Conservation (phyloP, 2,113 vertebrate species). For the Ophiodon elongatus region DNA sequence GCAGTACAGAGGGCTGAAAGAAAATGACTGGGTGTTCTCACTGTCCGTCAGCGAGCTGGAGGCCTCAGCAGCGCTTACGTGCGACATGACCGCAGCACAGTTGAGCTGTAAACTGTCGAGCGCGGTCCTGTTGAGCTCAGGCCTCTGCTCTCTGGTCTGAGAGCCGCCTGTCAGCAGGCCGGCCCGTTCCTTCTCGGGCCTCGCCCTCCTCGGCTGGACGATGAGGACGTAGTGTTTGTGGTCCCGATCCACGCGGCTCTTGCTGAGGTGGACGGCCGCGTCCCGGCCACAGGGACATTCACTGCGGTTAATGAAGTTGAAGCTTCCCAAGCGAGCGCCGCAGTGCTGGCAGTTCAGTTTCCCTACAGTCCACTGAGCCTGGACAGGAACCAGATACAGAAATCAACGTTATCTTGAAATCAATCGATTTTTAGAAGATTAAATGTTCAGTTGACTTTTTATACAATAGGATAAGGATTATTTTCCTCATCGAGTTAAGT, state of each 20-base stretch:
- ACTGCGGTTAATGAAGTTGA: slow-evolving; percentile 87
- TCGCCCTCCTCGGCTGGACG: slow-evolving; percentile 75
- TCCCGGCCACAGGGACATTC: slow-evolving; percentile 87
- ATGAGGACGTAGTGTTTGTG: slow-evolving; percentile 60
- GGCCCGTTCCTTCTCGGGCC: slow-evolving; percentile 1
- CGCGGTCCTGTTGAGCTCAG: background rate
- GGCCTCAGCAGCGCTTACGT: background rate
- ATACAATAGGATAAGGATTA: background rate
- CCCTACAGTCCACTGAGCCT: slow-evolving; percentile 91
- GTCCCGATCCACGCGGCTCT: slow-evolving; percentile 86
- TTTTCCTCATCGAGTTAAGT: background rate
- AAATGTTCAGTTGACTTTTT: background rate
- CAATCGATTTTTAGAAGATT: background rate
- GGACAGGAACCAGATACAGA: slow-evolving; percentile 29
- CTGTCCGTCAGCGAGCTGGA: background rate
- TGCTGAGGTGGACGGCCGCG: slow-evolving; percentile 85
- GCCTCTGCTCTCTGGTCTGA: background rate
- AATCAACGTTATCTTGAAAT: background rate
- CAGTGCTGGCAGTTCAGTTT: slow-evolving; percentile 91
- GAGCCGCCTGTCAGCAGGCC: background rate
- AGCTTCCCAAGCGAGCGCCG: slow-evolving; percentile 87
- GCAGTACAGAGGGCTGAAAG: slow-evolving; percentile 50
- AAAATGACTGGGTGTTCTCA: background rate
- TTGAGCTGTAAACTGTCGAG: slow-evolving; percentile 19
- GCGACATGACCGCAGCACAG: slow-evolving; percentile 26